phyloP scores from a whole-genome alignment of 2,113 vertebrate species.

The Gymnobelideus leadbeateri region DNA sequence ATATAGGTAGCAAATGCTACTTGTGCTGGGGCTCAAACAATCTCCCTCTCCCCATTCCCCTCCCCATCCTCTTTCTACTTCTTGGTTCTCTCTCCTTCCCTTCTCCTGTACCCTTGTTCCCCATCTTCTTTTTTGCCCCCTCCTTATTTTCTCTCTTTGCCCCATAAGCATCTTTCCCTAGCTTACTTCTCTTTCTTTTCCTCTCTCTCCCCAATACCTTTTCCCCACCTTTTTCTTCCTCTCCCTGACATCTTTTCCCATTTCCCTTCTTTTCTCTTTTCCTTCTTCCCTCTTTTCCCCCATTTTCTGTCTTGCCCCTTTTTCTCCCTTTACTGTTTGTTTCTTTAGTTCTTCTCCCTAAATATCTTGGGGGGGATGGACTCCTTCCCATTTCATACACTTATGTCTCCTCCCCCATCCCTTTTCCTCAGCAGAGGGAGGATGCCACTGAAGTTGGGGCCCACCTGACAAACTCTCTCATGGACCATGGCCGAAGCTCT shows the following conservation, averaged over 20 bases:
- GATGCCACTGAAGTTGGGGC: conserved; percentile 82
- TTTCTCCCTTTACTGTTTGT: neutral
- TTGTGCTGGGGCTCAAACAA: neutral
- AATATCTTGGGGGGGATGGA: neutral
- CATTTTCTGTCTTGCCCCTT: neutral
- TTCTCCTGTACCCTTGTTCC: too few species aligned
- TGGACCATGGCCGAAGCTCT: conserved; percentile 92
- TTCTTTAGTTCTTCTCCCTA: neutral
- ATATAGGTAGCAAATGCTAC: neutral
- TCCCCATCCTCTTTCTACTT: neutral
- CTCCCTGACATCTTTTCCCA: neutral
- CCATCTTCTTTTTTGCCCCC: neutral
- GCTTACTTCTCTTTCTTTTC: neutral
- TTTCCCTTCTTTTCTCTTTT: conserved; percentile 15
- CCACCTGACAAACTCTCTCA: conserved; percentile 81
- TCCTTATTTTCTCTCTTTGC: neutral
- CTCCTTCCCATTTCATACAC: neutral
- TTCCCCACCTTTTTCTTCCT: neutral
- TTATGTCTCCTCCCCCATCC: conserved; percentile 7
- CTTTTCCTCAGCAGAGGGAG: conserved; percentile 80
- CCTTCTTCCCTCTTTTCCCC: neutral
- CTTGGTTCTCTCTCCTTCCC: neutral
- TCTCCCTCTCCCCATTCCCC: neutral
- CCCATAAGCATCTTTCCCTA: neutral
- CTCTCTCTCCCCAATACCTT: neutral